These are phyloP conservation scores for Enhydra lutris DNA, from an alignment of 2,113 vertebrate species.

Conservation along the genomic window DNA sequence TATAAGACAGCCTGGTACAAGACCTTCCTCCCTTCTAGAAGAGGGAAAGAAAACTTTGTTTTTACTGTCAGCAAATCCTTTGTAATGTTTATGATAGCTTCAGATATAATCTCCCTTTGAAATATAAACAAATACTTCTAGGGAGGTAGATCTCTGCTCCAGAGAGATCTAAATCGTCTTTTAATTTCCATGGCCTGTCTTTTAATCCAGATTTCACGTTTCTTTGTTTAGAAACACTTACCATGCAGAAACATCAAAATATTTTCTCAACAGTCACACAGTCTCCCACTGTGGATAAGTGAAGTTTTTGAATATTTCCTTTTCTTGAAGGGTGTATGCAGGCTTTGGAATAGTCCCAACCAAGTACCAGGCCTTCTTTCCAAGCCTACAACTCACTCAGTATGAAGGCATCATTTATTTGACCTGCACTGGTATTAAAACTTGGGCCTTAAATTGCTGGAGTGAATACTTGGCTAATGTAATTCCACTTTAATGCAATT, in stretches of 20 bases:
- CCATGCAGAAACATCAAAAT: neutral
- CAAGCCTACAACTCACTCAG: neutral
- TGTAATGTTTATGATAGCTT: neutral
- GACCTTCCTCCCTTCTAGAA: neutral
- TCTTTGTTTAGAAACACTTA: neutral
- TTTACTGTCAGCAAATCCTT: neutral
- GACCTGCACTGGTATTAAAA: neutral
- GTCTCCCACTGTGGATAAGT: too few species aligned
- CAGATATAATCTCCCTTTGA: neutral
- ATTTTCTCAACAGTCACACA: neutral
- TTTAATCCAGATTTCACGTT: neutral
- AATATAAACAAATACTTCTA: neutral
- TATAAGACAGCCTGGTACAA: neutral
- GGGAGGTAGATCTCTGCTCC: neutral
- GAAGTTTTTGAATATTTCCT: neutral
- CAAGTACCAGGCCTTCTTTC: neutral
- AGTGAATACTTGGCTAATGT: neutral
- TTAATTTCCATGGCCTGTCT: neutral
- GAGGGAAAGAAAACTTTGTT: neutral
- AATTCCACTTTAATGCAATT: neutral
- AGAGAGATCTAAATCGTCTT: neutral
- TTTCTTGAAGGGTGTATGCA: neutral
- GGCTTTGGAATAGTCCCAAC: neutral
- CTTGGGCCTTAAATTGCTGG: neutral
- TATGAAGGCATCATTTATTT: neutral